Base-by-base conservation (phyloP, 2,797 vertebrate species). In the Chelidonichthys spinosus region DNA sequence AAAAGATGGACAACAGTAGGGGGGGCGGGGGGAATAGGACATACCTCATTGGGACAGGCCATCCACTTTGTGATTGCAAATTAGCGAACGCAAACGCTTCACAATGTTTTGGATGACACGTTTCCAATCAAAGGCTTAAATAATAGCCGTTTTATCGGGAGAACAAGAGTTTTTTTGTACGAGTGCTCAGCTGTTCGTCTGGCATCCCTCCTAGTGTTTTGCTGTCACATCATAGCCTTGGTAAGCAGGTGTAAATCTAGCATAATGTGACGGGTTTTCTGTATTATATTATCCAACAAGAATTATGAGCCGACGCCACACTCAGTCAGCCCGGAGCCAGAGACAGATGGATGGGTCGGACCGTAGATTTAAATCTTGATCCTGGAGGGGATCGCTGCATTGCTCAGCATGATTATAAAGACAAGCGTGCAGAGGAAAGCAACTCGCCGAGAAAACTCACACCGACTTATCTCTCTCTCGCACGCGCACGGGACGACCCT, bases 341-440 rank as follows among this genome's bases (percentile, higher is more conserved):
- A 71, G 56, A 68, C 43, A 73, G 74, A 86, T 66, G 63, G 76
- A 79, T 72, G 66, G 59, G 62, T 82, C 72, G 71, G 58, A 72
- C 44, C 61, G 62, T 53, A 66, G 66, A 84, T 85, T 83, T 56
- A 73, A 83, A 83, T 83, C 60, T 47, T 75, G 58, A 53, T 81
- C 42, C 59, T 54, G 17, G 33, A 75, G 43, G 25, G 59, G 54
- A 58, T 15, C 17, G 47, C 33, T 59, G 44, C 68, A 79, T 68
- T 78, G 15, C 64, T 82, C 76, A 65, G 56, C 67, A 66, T 71
- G 69, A 49, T 76, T 72, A 59, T 55, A 72, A 59, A 74, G 63
- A 69, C 62, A 61, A 64, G 53, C 17, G 63, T 40, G 61, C 50
- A 77, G 46, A 50, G 25, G 13, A 35, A 74, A 11, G 5, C 39